Evolutionary conservation across 2,797 vertebrate genomes (phyloP).

Genomic region (Okamejei kenojei): DNA sequence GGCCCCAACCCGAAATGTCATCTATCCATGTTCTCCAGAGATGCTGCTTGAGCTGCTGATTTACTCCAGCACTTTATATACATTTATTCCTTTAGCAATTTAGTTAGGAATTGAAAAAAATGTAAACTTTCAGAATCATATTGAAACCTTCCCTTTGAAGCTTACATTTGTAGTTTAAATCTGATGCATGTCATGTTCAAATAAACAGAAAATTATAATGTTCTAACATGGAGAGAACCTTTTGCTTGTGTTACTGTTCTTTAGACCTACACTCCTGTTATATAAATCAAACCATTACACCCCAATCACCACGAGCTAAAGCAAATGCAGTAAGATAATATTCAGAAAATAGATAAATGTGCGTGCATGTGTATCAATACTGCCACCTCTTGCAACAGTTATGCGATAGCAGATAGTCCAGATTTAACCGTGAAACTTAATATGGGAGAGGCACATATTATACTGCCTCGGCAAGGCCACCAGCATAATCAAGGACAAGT

Average conservation of each 20-base stretch:
- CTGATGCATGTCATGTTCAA: background rate
- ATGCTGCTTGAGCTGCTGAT: no score
- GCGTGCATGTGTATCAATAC: background rate
- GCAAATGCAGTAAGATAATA: background rate
- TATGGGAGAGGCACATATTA: background rate
- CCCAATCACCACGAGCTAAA: background rate
- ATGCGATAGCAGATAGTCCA: conserved; percentile 2
- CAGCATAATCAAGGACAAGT: no score
- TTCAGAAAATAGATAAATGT: background rate
- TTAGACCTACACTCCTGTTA: background rate
- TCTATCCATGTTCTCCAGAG: no score
- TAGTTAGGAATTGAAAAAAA: background rate
- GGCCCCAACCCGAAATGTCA: no score
- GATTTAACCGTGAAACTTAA: background rate
- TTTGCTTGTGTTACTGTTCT: background rate
- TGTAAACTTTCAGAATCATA: background rate
- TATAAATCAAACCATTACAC: background rate
- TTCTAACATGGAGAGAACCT: background rate
- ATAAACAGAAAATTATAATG: background rate
- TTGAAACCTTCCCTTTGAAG: background rate
- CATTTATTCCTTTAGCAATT: background rate
- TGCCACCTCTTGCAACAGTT: conserved; percentile 14
- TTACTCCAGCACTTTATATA: no score
- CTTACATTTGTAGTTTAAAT: background rate
- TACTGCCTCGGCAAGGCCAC: no score